These are phyloP conservation scores for Poeciliopsis prolifica DNA, from an alignment of 2,113 vertebrate species.

Conservation along the genomic window DNA sequence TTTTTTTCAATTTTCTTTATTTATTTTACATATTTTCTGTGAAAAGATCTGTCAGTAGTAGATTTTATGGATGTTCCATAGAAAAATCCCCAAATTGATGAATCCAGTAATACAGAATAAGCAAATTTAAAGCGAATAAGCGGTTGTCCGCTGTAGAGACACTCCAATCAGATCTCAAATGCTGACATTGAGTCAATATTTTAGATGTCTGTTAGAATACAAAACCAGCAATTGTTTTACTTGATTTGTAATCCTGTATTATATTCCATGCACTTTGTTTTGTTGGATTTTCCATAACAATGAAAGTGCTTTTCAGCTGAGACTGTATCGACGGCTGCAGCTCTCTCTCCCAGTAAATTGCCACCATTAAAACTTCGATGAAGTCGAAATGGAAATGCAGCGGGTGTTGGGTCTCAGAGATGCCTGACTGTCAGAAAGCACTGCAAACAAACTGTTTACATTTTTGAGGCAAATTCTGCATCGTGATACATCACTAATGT, in stretches of 20 bases:
- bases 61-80: too few relatives aligned
- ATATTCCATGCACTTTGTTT: not conserved
- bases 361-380: not conserved
- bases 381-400: constrained; percentile 45
- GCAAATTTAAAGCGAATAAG: too few relatives aligned
- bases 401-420: constrained; percentile 23
- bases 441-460: not conserved
- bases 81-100: too few relatives aligned
- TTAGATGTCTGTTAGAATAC: not conserved
- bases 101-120: too few relatives aligned
- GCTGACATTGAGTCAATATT: not conserved
- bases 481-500: constrained; percentile 31
- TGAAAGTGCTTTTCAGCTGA: not conserved
- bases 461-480: constrained; percentile 10
- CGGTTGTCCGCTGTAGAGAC: too few relatives aligned
- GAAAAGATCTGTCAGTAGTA: too few relatives aligned
- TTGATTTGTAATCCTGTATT: not conserved
- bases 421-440: constrained; percentile 17
- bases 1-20: too few relatives aligned
- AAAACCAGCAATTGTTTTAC: too few relatives aligned
- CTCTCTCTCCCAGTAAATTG: not conserved
- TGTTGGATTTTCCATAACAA: not conserved
- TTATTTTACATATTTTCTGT: too few relatives aligned
- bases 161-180: too few relatives aligned
- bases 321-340: not conserved